These are phyloP conservation scores for Halcyon leucocephala DNA, from an alignment of 2,797 vertebrate genomes.

Conservation along the genomic window DNA sequence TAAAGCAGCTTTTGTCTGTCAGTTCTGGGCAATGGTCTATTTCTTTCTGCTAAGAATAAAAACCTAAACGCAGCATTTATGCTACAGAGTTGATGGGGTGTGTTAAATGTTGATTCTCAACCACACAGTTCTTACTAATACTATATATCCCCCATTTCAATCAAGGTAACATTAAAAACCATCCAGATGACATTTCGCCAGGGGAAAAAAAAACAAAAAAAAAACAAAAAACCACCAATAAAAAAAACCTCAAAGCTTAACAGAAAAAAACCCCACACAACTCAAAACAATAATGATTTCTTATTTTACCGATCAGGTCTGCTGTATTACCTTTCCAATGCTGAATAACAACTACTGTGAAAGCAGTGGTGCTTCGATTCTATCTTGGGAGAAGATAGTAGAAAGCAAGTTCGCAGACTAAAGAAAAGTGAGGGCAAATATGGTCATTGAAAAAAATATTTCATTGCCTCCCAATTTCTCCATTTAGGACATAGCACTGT, in stretches of 20 bases:
- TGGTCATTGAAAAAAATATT: no score
- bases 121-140: not conserved
- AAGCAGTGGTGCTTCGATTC: rapidly evolving
- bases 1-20: not conserved
- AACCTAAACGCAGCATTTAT: not conserved
- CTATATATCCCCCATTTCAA: not conserved
- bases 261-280: not conserved
- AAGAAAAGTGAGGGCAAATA: not conserved
- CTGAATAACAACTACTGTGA: not conserved
- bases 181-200: not conserved
- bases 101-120: not conserved
- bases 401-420: not conserved
- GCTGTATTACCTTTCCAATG: not conserved
- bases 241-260: not conserved
- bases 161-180: not conserved
- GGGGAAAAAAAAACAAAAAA: not conserved
- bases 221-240: not conserved
- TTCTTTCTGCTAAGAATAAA: not conserved
- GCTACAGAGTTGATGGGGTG: not conserved
- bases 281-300: not conserved
- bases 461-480: not conserved
- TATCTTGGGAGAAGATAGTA: not conserved
- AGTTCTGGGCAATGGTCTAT: not conserved
- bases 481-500: not conserved
- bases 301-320: not conserved